These are phyloP conservation scores for Pelvicachromis taeniatus DNA, from an alignment of 2,113 vertebrate genomes.

Conservation along the genomic window DNA sequence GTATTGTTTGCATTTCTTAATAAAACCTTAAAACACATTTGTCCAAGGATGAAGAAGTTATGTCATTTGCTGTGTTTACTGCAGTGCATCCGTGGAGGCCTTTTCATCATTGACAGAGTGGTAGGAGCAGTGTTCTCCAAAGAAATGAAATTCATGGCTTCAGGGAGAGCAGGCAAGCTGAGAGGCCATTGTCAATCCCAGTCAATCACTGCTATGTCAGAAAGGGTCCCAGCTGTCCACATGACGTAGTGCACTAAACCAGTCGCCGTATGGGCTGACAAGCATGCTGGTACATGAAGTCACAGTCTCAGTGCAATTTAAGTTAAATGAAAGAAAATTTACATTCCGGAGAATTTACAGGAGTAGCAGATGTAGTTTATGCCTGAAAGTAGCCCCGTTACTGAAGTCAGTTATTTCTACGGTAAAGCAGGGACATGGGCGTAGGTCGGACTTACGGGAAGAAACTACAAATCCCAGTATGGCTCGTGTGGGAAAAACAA, in stretches of 20 bases:
- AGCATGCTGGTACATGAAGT: conserved; percentile 52
- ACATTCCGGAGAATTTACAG: rapidly evolving
- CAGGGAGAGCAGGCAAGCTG: not conserved
- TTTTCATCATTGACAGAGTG: not conserved
- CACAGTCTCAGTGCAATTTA: not conserved
- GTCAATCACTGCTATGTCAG: conserved; percentile 52
- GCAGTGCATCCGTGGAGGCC: not conserved
- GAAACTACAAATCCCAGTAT: conserved; percentile 67
- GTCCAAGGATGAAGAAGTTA: not conserved
- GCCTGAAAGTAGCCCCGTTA: too few species aligned
- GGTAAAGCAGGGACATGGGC: not conserved
- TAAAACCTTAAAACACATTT: not conserved
- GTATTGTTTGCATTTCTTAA: not conserved
- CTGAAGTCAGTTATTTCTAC: not conserved
- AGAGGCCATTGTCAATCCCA: conserved; percentile 7
- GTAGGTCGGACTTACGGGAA: not conserved
- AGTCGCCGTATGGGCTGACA: not conserved
- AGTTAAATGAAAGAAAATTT: not conserved
- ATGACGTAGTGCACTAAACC: conserved; percentile 20
- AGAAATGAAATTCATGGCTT: not conserved
- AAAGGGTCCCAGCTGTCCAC: conserved; percentile 56
- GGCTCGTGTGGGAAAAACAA: not conserved
- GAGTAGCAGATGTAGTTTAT: rapidly evolving
- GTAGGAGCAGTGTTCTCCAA: not conserved
- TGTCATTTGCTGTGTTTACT: not conserved